Evolutionary conservation across 2,888 invertebrate species (phyloP), one percentile per base, ranked within the genome.

Genomic region (Cryptophagus acutangulus): DNA sequence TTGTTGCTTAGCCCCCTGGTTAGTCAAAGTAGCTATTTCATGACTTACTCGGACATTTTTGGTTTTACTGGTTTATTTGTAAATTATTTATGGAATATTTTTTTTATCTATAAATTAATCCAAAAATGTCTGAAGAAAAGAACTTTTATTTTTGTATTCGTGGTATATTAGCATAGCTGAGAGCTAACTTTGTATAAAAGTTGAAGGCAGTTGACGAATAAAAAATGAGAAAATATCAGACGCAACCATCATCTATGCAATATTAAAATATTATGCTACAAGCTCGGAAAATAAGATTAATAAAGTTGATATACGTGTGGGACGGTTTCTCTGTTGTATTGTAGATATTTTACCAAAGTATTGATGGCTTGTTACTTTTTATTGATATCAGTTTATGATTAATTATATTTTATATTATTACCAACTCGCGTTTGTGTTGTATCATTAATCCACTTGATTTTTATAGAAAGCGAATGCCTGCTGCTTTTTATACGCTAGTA

Each of bases 371-470:
- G 38, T 39, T 38, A 40, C 29, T 41, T 47, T 54, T 43, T 49
- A 48, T 48, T 44, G 51, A 46, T 41, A 42, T 41, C 30, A n/a
- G 45, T 41, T 43, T 48, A n/a, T 46, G 45, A 51, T 54, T 48
- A 44, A 54, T 52, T 45, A 41, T 30, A 40, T 38, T 26, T 42
- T 38, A 31, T 36, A 52, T 51, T 48, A 41, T 28, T 33, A 38
- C 36, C 31, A 43, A 38, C 26, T 35, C 28, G 28, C 29, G 15
- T 16, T 40, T 18, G 20, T 17, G 33, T 24, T 17, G 13, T 33
- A 40, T 37, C 38, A 34, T 29, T 31, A 31, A 31, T 31, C 31
- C 31, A 31, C 9, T 31, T 15, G 31, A 31, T 31, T 31, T 31
- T 31, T 31, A 31, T 16, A 15, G 15, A 16, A 16, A 5, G 3